A percentile compares a stretch with the other conserved stretches of the same genome.
These are phyloP conservation scores for Montipora capitata DNA, from an alignment of 92 coral and sea anemone genomes.

Conservation along the genomic window DNA sequence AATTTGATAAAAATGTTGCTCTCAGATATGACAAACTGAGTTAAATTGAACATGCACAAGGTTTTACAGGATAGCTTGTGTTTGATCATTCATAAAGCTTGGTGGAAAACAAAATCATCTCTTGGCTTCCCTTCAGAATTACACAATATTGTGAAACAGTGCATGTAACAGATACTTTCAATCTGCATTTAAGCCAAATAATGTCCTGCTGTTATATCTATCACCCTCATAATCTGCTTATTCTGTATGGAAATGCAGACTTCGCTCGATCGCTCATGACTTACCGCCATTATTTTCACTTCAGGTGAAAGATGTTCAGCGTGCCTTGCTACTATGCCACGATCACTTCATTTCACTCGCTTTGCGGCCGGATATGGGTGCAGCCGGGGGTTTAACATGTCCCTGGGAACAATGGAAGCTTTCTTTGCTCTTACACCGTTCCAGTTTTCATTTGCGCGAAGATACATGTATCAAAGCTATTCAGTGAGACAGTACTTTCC, in stretches of 20 bases:
- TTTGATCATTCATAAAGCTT: neutral
- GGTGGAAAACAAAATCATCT: neutral
- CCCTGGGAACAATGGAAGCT: constrained; percentile 43
- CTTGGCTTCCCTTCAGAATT: neutral
- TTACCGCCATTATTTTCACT: constrained; percentile 6
- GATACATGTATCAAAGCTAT: neutral
- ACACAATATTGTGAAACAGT: neutral
- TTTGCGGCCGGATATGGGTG: neutral
- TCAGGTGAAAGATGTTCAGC: neutral
- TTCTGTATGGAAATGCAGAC: neutral
- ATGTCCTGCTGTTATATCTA: constrained; percentile 6
- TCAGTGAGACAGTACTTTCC: too few relatives aligned
- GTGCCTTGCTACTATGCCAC: neutral
- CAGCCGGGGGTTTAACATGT: constrained; percentile 7
- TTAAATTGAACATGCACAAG: too few relatives aligned
- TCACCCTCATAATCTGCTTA: neutral
- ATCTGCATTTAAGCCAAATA: neutral
- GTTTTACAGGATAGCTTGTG: neutral
- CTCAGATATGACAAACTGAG: neutral
- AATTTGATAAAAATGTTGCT: neutral
- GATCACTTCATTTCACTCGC: constrained; percentile 1
- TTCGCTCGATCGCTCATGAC: neutral
- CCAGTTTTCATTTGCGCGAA: neutral
- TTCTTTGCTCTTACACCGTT: neutral
- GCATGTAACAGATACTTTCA: neutral